A percentile compares a stretch with the other conserved stretches of the same genome.
phyloP scores from a whole-genome alignment of 2,113 vertebrate species.

The Hypomesus transpacificus region DNA sequence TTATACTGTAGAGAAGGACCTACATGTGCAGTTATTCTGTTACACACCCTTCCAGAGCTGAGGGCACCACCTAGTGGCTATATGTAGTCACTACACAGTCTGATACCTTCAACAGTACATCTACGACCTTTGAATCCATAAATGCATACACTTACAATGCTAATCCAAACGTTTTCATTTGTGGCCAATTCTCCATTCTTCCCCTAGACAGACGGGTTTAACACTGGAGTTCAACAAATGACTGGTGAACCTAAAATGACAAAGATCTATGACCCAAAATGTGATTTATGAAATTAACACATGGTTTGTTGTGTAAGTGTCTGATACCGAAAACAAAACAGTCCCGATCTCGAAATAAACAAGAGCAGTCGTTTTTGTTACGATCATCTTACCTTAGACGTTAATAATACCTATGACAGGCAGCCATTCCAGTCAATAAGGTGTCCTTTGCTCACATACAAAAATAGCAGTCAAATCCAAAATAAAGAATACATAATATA shows the following conservation, averaged over 20 bases:
- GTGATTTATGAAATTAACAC: conserved; percentile 20
- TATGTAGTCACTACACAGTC: background rate
- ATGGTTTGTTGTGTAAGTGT: conserved; percentile 30
- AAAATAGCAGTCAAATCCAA: conserved; percentile 66
- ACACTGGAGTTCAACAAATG: conserved; percentile 52
- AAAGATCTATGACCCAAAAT: no score
- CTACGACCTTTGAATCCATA: conserved; percentile 42
- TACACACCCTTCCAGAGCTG: conserved; percentile 15
- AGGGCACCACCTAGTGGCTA: conserved; percentile 2
- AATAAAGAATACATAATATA: conserved; percentile 62
- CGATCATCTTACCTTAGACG: conserved; percentile 35
- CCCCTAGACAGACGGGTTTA: conserved; percentile 20
- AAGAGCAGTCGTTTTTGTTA: conserved; percentile 31
- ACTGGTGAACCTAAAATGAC: conserved; percentile 36
- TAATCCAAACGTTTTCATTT: conserved; percentile 20
- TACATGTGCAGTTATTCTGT: conserved; percentile 30
- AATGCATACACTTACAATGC: conserved; percentile 20
- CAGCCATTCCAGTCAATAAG: conserved; percentile 70
- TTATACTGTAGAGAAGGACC: conserved; percentile 41
- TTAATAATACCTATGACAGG: conserved; percentile 3
- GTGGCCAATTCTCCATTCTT: background rate
- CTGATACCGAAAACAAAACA: conserved; percentile 28
- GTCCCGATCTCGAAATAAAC: conserved; percentile 8
- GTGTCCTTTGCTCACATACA: conserved; percentile 61
- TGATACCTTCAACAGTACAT: conserved; percentile 43